Base-by-base conservation (phyloP, 2,888 invertebrate genomes). In the Tiliacea citrago region DNA sequence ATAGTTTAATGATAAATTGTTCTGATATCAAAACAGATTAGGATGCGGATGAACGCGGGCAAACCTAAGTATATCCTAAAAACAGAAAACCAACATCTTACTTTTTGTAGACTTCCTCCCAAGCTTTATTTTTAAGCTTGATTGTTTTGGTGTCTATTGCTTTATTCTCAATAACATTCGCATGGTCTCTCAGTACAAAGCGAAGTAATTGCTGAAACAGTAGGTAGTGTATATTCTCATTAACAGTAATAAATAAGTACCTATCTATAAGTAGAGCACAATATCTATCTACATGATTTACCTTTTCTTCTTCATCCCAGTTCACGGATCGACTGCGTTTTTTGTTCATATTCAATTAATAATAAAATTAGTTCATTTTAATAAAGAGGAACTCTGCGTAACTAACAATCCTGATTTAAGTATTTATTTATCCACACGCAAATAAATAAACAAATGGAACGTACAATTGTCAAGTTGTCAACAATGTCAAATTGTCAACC, bases 201-300 rank as follows among this genome's bases (percentile, higher is more conserved):
- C 62, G 68, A 35, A 68, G 5, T 68, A 62, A 51, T 66, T 66
- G 65, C 65, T 66, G 65, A n/a, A 66, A 66, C n/a, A 51, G 16
- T 35, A n/a, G 16, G 16, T 35, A n/a, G 16, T 12, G 4, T 47
- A 45, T 2, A 45, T 47, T 63, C 4, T 18, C 18, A 45, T 18
- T 45, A 29, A 18, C 12, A 63, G 7, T 45, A 21, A 13, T 13
- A 7, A 60, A 18, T 21, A 7, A 60, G 10, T 21, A 58, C 18
- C 2, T 35, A 39, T 7, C n/a, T n/a, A n/a, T 39, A 0, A 6
- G 12, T 2, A 35, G 35, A 21, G 21, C 13, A 57, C 8, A 12
- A 12, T 45, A 12, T 7, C 7, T 45, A 45, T 18, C 45, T 18
- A 49, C 29, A 65, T 35, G 6, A 35, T 65, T 51, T 49, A 65